Evolutionary conservation across 2,113 vertebrate genomes (phyloP).

Genomic region (Marcusenius ussheri): DNA sequence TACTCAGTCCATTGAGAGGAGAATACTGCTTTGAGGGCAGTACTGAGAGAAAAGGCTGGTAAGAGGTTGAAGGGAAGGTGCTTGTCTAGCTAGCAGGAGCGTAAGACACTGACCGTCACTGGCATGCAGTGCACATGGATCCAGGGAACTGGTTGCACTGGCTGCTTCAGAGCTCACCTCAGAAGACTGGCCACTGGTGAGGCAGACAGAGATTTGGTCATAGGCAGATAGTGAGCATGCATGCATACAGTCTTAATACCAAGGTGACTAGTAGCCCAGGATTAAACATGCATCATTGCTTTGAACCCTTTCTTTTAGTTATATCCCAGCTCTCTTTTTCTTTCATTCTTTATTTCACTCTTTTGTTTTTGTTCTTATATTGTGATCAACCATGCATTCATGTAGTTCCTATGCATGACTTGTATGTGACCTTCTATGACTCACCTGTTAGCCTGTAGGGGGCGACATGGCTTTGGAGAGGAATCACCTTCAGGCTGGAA

Average conservation of each 20-base stretch:
- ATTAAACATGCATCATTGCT: not conserved
- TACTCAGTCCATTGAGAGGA: not conserved
- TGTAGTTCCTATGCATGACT: not conserved
- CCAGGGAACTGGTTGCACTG: not conserved
- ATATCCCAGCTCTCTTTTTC: not conserved
- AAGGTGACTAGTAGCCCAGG: not conserved
- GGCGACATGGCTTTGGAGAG: conserved; percentile 6
- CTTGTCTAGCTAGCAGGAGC: not conserved
- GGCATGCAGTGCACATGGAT: not conserved
- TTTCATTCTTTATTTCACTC: not conserved
- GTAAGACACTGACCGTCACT: not conserved
- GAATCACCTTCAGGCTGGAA: conserved; percentile 59
- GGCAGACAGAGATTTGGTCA: not conserved
- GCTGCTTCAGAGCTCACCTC: conserved; percentile 43
- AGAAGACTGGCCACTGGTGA: conserved; percentile 53
- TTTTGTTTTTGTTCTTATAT: not conserved
- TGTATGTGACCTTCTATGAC: conserved; percentile 18
- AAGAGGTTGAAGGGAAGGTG: not conserved
- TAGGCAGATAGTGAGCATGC: not conserved
- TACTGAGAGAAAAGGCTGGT: not conserved
- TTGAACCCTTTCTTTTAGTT: not conserved
- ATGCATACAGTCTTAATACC: not conserved
- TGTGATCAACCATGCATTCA: not conserved
- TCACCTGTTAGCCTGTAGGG: conserved; percentile 57
- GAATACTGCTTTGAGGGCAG: not conserved